These are phyloP conservation scores for Carabus problematicus DNA, from an alignment of 2,888 invertebrate species.

Conservation along the genomic window DNA sequence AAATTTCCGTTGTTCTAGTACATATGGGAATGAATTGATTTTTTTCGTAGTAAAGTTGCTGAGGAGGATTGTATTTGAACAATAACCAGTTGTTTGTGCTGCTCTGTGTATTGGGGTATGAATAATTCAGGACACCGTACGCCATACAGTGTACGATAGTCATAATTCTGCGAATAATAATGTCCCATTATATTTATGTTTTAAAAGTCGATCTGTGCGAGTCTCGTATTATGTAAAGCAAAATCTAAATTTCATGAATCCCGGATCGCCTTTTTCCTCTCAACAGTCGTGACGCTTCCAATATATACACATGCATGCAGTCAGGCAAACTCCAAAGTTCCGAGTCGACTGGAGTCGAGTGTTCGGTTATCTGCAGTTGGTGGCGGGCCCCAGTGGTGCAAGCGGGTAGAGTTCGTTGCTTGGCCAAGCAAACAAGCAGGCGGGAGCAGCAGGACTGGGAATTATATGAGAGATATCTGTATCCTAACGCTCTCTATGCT, in stretches of 20 bases:
- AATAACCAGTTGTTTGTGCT: neutral
- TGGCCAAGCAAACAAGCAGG: neutral
- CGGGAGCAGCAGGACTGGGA: conserved; percentile 2
- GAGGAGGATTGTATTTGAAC: neutral
- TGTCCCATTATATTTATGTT: conserved; percentile 43
- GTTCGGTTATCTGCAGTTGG: conserved; percentile 11
- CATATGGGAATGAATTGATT: too few relatives aligned
- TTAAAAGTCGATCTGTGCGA: conserved; percentile 40
- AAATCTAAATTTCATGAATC: conserved; percentile 43
- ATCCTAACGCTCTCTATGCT: conserved; percentile 34
- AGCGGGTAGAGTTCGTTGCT: too few relatives aligned
- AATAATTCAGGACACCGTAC: conserved; percentile 29
- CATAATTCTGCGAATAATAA: conserved; percentile 33
- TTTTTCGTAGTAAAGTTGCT: neutral
- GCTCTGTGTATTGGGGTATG: conserved; percentile 16
- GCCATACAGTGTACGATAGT: conserved; percentile 21
- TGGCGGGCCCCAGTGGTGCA: neutral
- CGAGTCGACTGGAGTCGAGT: conserved; percentile 18
- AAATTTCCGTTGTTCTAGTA: neutral
- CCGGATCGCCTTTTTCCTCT: conserved; percentile 31
- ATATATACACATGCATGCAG: neutral
- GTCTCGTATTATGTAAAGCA: conserved; percentile 37
- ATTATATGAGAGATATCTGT: conserved; percentile 16
- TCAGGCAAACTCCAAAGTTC: neutral
- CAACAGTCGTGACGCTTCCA: conserved; percentile 16